phyloP scores from a whole-genome alignment of 2,797 vertebrate species.

The Semotilus atromaculatus region DNA sequence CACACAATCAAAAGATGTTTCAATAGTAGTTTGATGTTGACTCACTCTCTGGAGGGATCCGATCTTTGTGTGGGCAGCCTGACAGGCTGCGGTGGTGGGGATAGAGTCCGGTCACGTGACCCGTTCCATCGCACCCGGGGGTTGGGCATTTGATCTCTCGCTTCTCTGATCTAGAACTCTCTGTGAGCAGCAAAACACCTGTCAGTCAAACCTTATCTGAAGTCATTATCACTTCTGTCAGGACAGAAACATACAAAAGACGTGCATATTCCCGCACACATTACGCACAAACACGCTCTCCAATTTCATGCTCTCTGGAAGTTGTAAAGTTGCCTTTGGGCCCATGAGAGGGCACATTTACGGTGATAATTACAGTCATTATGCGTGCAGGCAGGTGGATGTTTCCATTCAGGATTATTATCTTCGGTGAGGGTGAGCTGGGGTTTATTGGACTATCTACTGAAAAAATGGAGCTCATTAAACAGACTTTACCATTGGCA shows the following conservation, averaged over 20 bases:
- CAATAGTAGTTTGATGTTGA: slow-evolving; percentile 57
- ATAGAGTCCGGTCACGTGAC: slow-evolving; percentile 97
- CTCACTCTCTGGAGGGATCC: slow-evolving; percentile 98
- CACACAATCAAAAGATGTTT: slow-evolving; percentile 27
- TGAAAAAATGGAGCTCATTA: slow-evolving; percentile 62
- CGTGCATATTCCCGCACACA: not conserved
- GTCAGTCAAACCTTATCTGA: slow-evolving; percentile 51
- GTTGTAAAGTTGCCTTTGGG: slow-evolving; percentile 35
- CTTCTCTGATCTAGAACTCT: slow-evolving; percentile 92
- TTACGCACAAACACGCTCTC: not conserved
- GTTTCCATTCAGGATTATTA: slow-evolving; percentile 56
- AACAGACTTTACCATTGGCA: slow-evolving; percentile 45
- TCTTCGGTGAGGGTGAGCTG: slow-evolving; percentile 45
- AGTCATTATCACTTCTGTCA: slow-evolving; percentile 22
- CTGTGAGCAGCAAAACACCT: slow-evolving; percentile 69
- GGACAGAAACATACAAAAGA: slow-evolving; percentile 14
- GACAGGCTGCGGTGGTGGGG: slow-evolving; percentile 98
- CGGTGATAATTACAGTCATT: slow-evolving; percentile 60
- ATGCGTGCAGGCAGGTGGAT: slow-evolving; percentile 46
- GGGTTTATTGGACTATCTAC: slow-evolving; percentile 50
- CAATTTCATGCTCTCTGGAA: slow-evolving; percentile 25
- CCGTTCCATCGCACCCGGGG: slow-evolving; percentile 95
- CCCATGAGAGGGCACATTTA: slow-evolving; percentile 47
- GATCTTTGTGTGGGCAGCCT: slow-evolving; percentile 97
- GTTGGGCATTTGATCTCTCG: slow-evolving; percentile 97